Evolutionary conservation across 2,797 vertebrate genomes (phyloP).

Genomic region (Columba guinea): DNA sequence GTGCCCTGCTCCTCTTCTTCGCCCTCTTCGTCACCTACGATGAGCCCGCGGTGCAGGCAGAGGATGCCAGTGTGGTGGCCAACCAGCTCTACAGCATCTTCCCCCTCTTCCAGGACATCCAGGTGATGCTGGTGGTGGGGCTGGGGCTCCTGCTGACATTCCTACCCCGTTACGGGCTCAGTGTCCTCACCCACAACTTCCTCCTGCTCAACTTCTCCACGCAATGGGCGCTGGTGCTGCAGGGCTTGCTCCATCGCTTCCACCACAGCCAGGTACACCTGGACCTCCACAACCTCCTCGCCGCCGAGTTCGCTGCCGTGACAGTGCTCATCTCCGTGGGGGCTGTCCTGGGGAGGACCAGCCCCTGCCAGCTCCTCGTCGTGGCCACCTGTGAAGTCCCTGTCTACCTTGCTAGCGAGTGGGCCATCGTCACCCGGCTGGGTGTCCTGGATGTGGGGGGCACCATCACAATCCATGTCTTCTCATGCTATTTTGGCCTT

Average conservation of each 20-base stretch:
- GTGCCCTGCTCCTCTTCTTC: conserved; percentile 73
- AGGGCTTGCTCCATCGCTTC: conserved; percentile 83
- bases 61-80: conserved; percentile 63
- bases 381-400: conserved; percentile 84
- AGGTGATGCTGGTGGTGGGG: conserved; percentile 87
- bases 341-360: conserved; percentile 84
- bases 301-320: conserved; percentile 83
- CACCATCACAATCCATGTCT: conserved; percentile 86
- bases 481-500: conserved; percentile 88
- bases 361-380: conserved; percentile 83
- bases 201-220: conserved; percentile 83
- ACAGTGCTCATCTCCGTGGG: conserved; percentile 86
- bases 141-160: conserved; percentile 86
- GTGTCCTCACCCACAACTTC: conserved; percentile 85
- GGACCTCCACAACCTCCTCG: conserved; percentile 81
- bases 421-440: conserved; percentile 77
- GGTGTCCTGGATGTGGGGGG: conserved; percentile 84
- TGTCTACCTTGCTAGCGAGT: conserved; percentile 79
- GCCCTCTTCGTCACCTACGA: conserved; percentile 78
- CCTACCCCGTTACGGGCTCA: conserved; percentile 82
- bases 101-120: conserved; percentile 84
- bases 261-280: conserved; percentile 78
- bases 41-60: conserved; percentile 51
- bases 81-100: conserved; percentile 77
- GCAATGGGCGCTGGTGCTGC: conserved; percentile 86